Evolutionary conservation across 2,113 vertebrate species (phyloP).

Genomic region (Aptenodytes forsteri): DNA sequence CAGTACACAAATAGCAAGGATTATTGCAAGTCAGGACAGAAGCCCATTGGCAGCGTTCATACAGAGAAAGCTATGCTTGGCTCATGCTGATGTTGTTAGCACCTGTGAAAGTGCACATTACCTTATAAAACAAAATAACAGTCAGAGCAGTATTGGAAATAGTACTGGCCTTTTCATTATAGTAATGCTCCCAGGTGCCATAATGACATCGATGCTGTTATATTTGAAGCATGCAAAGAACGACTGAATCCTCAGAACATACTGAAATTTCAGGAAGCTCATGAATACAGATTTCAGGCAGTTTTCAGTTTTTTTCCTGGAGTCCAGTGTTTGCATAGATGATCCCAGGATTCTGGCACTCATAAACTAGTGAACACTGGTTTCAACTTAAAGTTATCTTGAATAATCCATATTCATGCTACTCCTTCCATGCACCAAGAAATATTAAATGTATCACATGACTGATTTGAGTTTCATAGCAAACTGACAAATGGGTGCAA

Average conservation of each 20-base stretch:
- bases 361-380: neutral
- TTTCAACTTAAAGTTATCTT: neutral
- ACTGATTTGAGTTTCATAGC: slow-evolving; percentile 62
- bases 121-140: slow-evolving; percentile 2
- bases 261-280: neutral
- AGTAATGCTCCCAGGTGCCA: neutral
- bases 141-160: neutral
- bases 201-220: neutral
- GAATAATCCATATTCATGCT: slow-evolving; percentile 56
- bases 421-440: slow-evolving; percentile 42
- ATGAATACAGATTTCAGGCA: neutral
- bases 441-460: slow-evolving; percentile 51
- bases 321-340: slow-evolving; percentile 9
- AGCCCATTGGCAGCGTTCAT: neutral
- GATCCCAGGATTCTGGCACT: neutral
- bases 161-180: neutral
- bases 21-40: neutral
- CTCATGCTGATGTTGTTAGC: neutral
- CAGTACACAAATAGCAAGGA: neutral
- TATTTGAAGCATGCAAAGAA: neutral
- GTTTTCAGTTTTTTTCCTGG: neutral
- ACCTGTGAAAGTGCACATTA: neutral
- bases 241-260: neutral
- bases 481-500: slow-evolving; percentile 70
- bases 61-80: neutral